A percentile compares a stretch with the other conserved stretches of the same genome.
These are phyloP conservation scores for Drosophila watanabei DNA, from an alignment of 1,140 invertebrate species.

Conservation along the genomic window DNA sequence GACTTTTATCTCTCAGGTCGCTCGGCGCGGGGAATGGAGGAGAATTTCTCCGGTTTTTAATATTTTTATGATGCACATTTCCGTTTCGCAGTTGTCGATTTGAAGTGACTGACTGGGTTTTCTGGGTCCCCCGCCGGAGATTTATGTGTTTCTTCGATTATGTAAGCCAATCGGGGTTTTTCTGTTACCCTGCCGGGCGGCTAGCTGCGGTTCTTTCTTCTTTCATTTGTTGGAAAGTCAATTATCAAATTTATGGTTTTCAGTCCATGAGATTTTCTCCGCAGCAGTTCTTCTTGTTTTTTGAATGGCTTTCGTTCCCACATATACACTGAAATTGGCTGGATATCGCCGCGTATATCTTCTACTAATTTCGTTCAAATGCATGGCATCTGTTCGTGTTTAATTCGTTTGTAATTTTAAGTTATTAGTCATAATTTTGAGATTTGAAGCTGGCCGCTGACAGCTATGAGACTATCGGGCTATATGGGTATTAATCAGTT, in stretches of 20 bases:
- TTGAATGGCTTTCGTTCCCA: constrained; percentile 59
- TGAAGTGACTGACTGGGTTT: constrained; percentile 70
- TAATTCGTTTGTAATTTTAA: constrained; percentile 77
- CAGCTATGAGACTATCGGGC: constrained; percentile 43
- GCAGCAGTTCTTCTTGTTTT: constrained; percentile 50
- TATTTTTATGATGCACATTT: constrained; percentile 84
- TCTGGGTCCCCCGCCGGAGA: constrained; percentile 44
- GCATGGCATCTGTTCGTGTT: constrained; percentile 58
- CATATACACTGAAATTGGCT: constrained; percentile 40
- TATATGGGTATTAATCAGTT: constrained; percentile 49
- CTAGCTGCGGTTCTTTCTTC: constrained; percentile 49
- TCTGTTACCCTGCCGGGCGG: constrained; percentile 13
- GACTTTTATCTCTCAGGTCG: constrained; percentile 60
- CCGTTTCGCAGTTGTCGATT: constrained; percentile 62
- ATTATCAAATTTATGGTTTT: constrained; percentile 81
- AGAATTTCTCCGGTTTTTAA: constrained; percentile 67
- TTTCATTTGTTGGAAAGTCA: constrained; percentile 66
- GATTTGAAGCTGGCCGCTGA: constrained; percentile 57
- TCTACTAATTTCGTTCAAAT: constrained; percentile 34
- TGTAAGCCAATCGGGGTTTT: constrained; percentile 62
- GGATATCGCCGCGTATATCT: constrained; percentile 25
- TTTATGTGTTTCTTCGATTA: constrained; percentile 81
- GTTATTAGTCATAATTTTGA: constrained; percentile 79
- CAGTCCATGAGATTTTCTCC: constrained; percentile 51
- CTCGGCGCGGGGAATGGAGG: not conserved